Evolutionary conservation across 2,113 vertebrate genomes (phyloP).

Genomic region (Datnioides undecimradiatus): DNA sequence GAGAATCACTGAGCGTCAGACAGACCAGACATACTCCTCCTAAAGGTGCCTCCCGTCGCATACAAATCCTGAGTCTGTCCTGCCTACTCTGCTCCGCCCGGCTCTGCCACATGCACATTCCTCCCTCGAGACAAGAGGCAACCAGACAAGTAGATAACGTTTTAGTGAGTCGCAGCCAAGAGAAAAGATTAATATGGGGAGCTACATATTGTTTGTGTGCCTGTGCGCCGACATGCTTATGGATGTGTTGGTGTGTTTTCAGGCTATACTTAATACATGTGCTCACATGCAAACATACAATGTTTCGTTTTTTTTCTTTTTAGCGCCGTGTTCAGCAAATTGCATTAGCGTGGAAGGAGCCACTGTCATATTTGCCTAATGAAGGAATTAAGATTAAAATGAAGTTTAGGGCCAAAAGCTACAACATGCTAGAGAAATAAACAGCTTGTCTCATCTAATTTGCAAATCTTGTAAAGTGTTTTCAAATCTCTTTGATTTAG

Average conservation of each 20-base stretch:
- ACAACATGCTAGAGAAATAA: slow-evolving; percentile 64
- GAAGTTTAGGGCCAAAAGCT: slow-evolving; percentile 67
- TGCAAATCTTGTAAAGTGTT: slow-evolving; percentile 68
- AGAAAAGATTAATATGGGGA: slow-evolving; percentile 50
- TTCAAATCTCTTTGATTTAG: slow-evolving; percentile 75
- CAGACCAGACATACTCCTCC: slow-evolving; percentile 68
- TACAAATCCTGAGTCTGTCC: slow-evolving; percentile 67
- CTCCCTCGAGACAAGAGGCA: slow-evolving; percentile 52
- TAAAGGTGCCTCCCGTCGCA: slow-evolving; percentile 67
- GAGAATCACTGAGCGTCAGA: slow-evolving; percentile 70
- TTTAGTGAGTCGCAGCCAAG: slow-evolving; percentile 52
- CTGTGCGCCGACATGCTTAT: slow-evolving; percentile 17
- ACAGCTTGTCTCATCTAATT: slow-evolving; percentile 73
- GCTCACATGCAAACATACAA: slow-evolving; percentile 29
- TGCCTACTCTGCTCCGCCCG: slow-evolving; percentile 27
- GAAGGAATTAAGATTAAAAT: slow-evolving; percentile 72
- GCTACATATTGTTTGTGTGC: slow-evolving; percentile 36
- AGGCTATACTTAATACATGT: slow-evolving; percentile 45
- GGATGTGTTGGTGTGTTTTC: slow-evolving; percentile 39
- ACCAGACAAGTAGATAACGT: slow-evolving; percentile 60
- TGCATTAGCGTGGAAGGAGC: slow-evolving; percentile 52
- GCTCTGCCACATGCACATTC: slow-evolving; percentile 46
- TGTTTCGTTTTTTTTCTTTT: slow-evolving; percentile 31
- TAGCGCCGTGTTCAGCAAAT: slow-evolving; percentile 51
- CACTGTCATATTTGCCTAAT: slow-evolving; percentile 58